These are phyloP conservation scores for Drosophila colorata DNA, from an alignment of 2,888 invertebrate genomes.

Conservation along the genomic window DNA sequence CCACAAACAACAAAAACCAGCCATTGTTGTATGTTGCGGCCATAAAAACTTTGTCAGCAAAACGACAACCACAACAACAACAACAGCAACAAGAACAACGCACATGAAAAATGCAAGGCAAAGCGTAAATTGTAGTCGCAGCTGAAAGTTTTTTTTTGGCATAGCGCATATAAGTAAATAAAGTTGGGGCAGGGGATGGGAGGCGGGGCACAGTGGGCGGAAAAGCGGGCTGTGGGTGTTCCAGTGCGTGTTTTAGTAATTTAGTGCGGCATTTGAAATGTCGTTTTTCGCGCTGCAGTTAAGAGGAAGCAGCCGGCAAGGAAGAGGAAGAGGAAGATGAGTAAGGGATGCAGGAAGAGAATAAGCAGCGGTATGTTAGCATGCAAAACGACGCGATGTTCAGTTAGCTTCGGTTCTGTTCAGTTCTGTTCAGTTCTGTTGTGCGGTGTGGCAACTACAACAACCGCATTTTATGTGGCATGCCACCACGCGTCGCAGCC, in stretches of 20 bases:
- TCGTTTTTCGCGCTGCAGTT: conserved; percentile 38
- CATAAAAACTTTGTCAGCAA: conserved; percentile 67
- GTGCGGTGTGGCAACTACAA: conserved; percentile 28
- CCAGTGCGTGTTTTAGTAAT: conserved; percentile 57
- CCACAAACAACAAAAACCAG: conserved; percentile 39
- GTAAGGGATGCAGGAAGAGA: conserved; percentile 1
- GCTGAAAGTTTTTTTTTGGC: conserved; percentile 48
- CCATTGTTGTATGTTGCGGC: conserved; percentile 62
- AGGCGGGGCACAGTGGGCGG: background rate
- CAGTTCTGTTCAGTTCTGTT: background rate
- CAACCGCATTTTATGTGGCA: conserved; percentile 47
- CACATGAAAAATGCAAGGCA: conserved; percentile 64
- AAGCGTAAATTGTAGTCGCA: conserved; percentile 68
- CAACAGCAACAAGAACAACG: conserved; percentile 20
- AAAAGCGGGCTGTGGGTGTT: conserved; percentile 23
- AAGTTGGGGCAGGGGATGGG: background rate
- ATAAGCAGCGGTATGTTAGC: conserved; percentile 47
- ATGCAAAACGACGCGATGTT: conserved; percentile 45
- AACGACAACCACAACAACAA: conserved; percentile 38
- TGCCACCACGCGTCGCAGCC: conserved; percentile 36
- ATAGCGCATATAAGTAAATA: conserved; percentile 49
- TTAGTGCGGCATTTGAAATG: conserved; percentile 70
- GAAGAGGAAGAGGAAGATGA: background rate
- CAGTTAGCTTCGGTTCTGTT: background rate
- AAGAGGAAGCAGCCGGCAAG: background rate